Evolutionary conservation across 2,797 vertebrate genomes (phyloP).

Genomic region (Kryptopterus vitreolus): DNA sequence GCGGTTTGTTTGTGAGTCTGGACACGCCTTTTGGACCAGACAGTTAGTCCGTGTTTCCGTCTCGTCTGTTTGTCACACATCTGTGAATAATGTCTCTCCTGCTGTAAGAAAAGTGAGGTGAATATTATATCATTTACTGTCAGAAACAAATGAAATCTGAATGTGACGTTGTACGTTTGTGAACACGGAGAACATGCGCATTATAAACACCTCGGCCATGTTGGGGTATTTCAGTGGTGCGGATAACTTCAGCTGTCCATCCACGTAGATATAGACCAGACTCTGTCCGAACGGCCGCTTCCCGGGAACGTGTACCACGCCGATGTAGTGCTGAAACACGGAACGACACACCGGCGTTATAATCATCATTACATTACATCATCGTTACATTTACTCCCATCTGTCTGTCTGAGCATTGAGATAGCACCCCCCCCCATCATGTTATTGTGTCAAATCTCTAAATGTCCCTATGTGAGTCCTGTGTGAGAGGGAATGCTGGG

Average conservation of each 20-base stretch:
- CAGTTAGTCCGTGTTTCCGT: neutral
- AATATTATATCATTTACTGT: no score
- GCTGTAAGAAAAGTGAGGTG: no score
- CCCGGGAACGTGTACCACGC: conserved; percentile 90
- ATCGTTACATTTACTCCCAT: neutral
- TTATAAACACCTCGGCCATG: conserved; percentile 85
- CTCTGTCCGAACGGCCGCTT: conserved; percentile 98
- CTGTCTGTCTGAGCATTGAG: no score
- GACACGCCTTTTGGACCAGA: neutral
- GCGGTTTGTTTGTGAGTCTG: neutral
- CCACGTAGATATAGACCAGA: conserved; percentile 91
- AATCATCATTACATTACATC: neutral
- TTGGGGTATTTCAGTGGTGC: conserved; percentile 90
- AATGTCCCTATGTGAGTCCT: neutral
- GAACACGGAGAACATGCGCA: neutral
- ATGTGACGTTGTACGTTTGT: neutral
- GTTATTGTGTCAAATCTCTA: neutral
- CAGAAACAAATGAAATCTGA: no score
- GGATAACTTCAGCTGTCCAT: conserved; percentile 92
- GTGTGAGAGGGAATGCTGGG: neutral
- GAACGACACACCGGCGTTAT: neutral
- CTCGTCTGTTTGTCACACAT: neutral
- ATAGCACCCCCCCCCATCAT: no score
- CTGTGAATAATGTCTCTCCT: neutral
- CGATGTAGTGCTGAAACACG: conserved; percentile 85